Evolutionary conservation across 2,113 vertebrate species (phyloP).

Genomic region (Microcebus murinus): DNA sequence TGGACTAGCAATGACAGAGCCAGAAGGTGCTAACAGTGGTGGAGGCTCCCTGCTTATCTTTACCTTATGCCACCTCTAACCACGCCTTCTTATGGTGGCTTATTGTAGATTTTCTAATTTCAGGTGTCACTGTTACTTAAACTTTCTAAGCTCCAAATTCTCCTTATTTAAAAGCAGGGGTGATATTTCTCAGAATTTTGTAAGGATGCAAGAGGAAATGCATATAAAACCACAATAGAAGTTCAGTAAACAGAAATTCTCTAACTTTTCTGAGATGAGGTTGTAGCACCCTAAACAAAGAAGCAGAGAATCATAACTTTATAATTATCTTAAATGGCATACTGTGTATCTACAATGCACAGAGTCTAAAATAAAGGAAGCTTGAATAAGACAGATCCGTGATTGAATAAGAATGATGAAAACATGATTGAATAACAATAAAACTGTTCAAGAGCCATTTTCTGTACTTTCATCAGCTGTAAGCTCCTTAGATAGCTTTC

Average conservation of each 20-base stretch:
- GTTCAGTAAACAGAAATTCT: background rate
- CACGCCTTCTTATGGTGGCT: background rate
- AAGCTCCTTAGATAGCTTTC: slow-evolving; percentile 11
- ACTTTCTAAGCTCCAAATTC: background rate
- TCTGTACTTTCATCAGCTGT: background rate
- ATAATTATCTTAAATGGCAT: background rate
- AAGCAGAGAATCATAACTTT: background rate
- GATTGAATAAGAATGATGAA: background rate
- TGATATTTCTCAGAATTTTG: background rate
- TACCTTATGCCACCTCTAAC: background rate
- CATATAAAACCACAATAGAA: background rate
- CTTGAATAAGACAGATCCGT: background rate
- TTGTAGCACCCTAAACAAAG: background rate
- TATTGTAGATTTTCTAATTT: background rate
- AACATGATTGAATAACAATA: background rate
- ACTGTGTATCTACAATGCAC: background rate
- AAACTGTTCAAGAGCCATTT: background rate
- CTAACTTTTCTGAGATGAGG: background rate
- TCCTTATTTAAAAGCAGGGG: background rate
- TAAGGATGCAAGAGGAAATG: background rate
- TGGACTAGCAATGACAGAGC: background rate
- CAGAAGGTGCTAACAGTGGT: background rate
- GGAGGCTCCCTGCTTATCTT: background rate
- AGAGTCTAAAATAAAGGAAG: background rate
- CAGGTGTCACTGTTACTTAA: background rate